Conservation (phyloP, 2,113 vertebrate genomes). For the Prochilodus magdalenae region DNA sequence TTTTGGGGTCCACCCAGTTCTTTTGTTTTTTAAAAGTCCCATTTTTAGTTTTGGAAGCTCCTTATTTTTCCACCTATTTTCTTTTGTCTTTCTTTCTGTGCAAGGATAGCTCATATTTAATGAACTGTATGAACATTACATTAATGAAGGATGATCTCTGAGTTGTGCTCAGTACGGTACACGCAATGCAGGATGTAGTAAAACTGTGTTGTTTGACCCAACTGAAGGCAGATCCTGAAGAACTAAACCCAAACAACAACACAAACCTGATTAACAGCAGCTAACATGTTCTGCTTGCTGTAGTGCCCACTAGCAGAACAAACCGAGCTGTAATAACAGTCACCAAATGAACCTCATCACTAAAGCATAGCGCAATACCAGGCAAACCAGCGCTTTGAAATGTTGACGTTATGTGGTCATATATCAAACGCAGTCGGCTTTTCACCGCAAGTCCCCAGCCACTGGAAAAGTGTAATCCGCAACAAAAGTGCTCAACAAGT, state of each 20-base stretch:
- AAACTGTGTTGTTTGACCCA: neutral
- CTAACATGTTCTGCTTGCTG: neutral
- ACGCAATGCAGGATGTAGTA: neutral
- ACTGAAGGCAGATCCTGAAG: neutral
- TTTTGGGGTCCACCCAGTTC: too few species aligned
- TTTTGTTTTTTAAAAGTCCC: too few species aligned
- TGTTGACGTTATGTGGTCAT: slow-evolving; percentile 5
- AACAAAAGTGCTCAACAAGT: slow-evolving; percentile 34
- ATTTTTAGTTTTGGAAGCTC: too few species aligned
- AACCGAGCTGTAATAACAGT: neutral
- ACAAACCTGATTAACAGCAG: neutral
- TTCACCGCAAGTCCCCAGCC: slow-evolving; percentile 15
- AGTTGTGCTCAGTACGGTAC: too few species aligned
- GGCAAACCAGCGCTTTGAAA: neutral
- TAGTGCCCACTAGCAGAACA: neutral
- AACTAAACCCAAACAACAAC: neutral
- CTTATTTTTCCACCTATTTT: too few species aligned
- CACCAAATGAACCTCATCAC: neutral
- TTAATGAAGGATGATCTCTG: too few species aligned
- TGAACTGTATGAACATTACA: too few species aligned
- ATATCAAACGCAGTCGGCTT: slow-evolving; percentile 26
- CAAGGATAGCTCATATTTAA: too few species aligned
- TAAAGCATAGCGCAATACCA: neutral
- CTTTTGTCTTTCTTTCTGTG: too few species aligned
- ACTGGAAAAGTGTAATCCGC: slow-evolving; percentile 14